Base-by-base conservation (phyloP, 2,797 vertebrate species). In the Martes flavigula region DNA sequence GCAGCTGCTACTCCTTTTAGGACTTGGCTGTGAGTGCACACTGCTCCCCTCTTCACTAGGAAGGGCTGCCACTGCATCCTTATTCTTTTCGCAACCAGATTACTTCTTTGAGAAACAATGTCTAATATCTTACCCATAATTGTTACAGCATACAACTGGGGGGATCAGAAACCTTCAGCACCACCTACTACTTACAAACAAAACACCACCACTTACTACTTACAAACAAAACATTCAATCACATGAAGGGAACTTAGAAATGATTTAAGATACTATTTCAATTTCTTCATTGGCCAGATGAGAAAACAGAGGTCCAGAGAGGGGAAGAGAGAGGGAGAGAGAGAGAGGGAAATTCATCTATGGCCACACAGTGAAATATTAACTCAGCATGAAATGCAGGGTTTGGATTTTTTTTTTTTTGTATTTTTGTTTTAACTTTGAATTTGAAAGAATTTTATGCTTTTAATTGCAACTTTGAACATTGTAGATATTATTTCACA, bases 361-460 rank as follows among this genome's bases (percentile, higher is more conserved):
- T 54, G 32, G 13, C 6, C 81, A 93, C 51, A 72, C 8, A 92
- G 68, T 35, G 60, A 93, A 96, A 96, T 93, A 95, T 46, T 60
- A 87, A 83, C 62, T 96, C 77, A 96, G 30, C 87, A 82, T 54
- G 11, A 93, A 91, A 72, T 51, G 48, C 48, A 48, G 48, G 13
- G 23, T 9, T 51, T n/a, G n/a, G n/a, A n/a, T n/a, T n/a, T n/a
- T 90, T 97, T 46, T 64, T 56, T 87, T 96, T 97, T 75, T 97
- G 95, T 73, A 51, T 51, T 51, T 51, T 92, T 75, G 73, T 94
- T 97, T 97, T 94, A 62, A 94, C 82, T 86, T 91, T 56, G 60
- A 96, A 30, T 43, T 97, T 91, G 66, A 96, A 96, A 97, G 90
- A 77, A 90, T 72, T 51, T 81, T 60, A 72, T 95, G 85, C 21